Conservation (phyloP, 1,140 invertebrate species). For the Batillaria attramentaria region DNA sequence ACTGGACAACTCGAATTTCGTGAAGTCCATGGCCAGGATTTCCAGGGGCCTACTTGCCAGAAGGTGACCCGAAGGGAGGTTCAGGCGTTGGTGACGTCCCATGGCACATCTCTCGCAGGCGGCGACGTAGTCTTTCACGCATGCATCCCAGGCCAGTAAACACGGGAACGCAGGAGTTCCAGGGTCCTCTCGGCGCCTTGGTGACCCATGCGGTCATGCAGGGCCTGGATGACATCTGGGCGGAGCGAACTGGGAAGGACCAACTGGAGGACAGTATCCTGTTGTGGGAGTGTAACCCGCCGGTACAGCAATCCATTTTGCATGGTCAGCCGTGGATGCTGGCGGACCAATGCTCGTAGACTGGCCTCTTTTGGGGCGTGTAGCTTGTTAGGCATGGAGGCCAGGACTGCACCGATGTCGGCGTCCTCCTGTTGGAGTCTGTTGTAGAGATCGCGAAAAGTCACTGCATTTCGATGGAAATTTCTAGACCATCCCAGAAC, state of each 20-base stretch:
- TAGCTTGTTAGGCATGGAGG: not conserved
- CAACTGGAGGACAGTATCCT: constrained; percentile 2
- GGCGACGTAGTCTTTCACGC: too few species aligned
- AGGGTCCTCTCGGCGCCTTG: constrained; percentile 36
- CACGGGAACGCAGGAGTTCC: constrained; percentile 20
- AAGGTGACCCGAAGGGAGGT: too few species aligned
- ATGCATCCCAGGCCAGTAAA: constrained; percentile 33
- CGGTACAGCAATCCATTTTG: constrained; percentile 8
- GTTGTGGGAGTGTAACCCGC: not conserved
- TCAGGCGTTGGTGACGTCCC: too few species aligned
- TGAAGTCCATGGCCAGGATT: constrained; percentile 45
- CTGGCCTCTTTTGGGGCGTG: not conserved
- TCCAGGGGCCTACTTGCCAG: constrained; percentile 28
- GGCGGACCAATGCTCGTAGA: not conserved
- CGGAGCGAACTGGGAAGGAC: constrained; percentile 24
- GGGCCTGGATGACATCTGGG: constrained; percentile 27
- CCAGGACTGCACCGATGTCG: not conserved
- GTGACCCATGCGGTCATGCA: constrained; percentile 41
- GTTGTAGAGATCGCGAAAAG: too few species aligned
- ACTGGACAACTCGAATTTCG: constrained; percentile 27
- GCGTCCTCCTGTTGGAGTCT: not conserved
- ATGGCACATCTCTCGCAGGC: too few species aligned
- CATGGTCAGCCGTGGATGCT: not conserved
- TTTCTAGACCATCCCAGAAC: too few species aligned
- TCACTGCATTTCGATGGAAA: too few species aligned